Evolutionary conservation across 1,140 invertebrate genomes (phyloP), one percentile per base, ranked within the genome.

Genomic region (Lasioglossum baleicum): DNA sequence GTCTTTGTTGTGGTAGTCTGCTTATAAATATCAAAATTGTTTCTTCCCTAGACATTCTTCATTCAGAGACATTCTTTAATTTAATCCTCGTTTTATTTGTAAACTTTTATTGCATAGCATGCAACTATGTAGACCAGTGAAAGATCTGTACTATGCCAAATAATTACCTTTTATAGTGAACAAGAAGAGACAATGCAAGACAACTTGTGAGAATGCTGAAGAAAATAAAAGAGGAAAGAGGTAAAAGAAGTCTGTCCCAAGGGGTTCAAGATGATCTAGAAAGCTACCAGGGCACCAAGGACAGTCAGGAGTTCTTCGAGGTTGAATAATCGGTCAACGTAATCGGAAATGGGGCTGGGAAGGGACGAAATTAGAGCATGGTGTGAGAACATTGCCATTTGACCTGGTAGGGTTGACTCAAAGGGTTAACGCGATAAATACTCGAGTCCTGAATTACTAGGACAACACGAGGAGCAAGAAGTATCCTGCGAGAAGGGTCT

Each of bases 361-460:
- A 71, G 61, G 58, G 75, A 65, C 42, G 26, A 67, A 80, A 75
- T 63, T 76, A 20, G 26, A 42, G 26, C 51, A 22, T n/a, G 35
- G 22, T 58, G 64, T 15, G 22, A n/a, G 53, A 22, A 35, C 20
- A 51, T 48, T 26, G 1, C 2, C 8, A n/a, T 58, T 58, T n/a
- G 56, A 58, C 56, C 56, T 58, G n/a, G 20, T 58, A 58, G 40
- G 20, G 26, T 53, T 48, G 61, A 42, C 20, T 76, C 75, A 80
- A 88, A 87, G 87, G 87, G 83, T 88, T 88, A 87, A 88, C 67
- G 78, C 66, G 74, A 87, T 85, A 87, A 87, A 88, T 81, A 66
- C 31, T 77, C 26, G 76, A 77, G 78, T 87, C 76, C 69, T 64
- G 42, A 31, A n/a, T 15, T 67, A 87, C 26, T 76, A 88, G 86